phyloP scores from a whole-genome alignment of 2,113 vertebrate species.

The Cyrtonyx montezumae region DNA sequence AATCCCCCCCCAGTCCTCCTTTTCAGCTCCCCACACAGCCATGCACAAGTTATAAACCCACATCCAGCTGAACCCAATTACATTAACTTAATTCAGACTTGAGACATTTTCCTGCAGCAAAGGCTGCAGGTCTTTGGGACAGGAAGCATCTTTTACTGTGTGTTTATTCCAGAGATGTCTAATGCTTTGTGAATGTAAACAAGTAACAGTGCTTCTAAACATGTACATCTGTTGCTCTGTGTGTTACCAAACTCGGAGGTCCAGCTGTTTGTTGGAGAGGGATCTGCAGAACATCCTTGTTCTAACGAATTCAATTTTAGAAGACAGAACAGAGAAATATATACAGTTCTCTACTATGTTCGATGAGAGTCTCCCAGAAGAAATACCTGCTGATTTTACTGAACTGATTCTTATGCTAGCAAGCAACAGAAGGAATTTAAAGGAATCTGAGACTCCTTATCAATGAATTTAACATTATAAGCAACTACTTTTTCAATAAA shows the following conservation, averaged over 20 bases:
- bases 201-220: background rate
- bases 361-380: constrained; percentile 6
- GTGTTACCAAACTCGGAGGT: background rate
- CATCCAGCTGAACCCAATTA: background rate
- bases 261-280: constrained; percentile 6
- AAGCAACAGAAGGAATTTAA: background rate
- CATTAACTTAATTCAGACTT: background rate
- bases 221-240: background rate
- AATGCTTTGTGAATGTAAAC: background rate
- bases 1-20: background rate
- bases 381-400: background rate
- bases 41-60: background rate
- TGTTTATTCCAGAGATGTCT: background rate
- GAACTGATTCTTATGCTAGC: background rate
- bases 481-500: background rate
- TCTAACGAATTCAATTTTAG: constrained; percentile 5
- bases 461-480: constrained; percentile 42
- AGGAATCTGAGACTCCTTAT: background rate
- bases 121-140: background rate
- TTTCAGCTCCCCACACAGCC: background rate
- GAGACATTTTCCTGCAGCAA: accelerated
- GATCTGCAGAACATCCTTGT: background rate
- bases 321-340: background rate
- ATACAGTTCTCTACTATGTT: background rate
- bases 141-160: background rate